phyloP scores from a whole-genome alignment of 2,888 invertebrate species.

The Meghimatium bilineatum region DNA sequence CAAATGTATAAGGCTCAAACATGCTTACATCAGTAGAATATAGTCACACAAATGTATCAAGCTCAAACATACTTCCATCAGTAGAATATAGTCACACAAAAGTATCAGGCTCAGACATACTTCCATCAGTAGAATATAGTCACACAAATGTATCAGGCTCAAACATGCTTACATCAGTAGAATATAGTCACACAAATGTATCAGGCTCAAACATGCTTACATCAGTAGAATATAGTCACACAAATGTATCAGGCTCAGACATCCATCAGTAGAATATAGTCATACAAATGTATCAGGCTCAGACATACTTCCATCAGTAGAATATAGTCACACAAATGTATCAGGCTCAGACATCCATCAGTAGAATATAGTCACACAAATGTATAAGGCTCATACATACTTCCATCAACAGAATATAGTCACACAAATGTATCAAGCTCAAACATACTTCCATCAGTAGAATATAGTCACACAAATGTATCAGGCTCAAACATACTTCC shows the following conservation, averaged over 20 bases:
- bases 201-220: background rate
- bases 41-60: constrained; percentile 49
- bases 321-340: background rate
- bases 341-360: too few relatives aligned
- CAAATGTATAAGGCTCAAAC: background rate
- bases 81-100: background rate
- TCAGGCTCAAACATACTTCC: too few relatives aligned
- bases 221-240: background rate
- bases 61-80: background rate
- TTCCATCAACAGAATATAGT: too few relatives aligned
- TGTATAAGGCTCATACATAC: too few relatives aligned
- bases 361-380: too few relatives aligned
- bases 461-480: too few relatives aligned
- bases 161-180: background rate
- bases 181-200: background rate
- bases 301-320: background rate
- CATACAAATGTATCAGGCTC: too few relatives aligned
- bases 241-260: too few relatives aligned
- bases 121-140: background rate
- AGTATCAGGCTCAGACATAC: background rate
- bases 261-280: background rate
- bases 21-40: background rate
- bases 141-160: background rate
- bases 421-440: too few relatives aligned
- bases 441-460: too few relatives aligned